These are phyloP conservation scores for Peromyscus nudipes DNA, from an alignment of 2,797 vertebrate genomes.

Conservation along the genomic window DNA sequence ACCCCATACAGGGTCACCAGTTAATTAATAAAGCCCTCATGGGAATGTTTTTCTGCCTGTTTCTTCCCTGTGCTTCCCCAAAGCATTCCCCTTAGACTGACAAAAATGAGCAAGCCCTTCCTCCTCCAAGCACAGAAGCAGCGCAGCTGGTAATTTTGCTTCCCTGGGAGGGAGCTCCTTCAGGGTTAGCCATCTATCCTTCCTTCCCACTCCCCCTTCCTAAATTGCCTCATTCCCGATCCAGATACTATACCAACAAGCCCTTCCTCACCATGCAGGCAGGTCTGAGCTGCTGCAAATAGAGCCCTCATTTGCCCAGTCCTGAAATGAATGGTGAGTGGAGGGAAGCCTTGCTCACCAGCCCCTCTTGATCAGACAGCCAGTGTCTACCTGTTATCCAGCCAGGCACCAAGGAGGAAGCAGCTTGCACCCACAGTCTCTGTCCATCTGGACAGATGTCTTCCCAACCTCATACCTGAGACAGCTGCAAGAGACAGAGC, in stretches of 20 bases:
- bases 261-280: not conserved
- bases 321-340: not conserved
- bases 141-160: not conserved
- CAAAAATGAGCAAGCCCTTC: not conserved
- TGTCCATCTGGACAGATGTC: conserved; percentile 5
- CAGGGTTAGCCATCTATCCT: not conserved
- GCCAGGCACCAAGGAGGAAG: not conserved
- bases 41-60: not conserved
- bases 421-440: not conserved
- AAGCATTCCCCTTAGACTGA: not conserved
- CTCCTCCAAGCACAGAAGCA: not conserved
- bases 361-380: not conserved
- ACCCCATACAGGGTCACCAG: too few relatives aligned
- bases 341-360: not conserved
- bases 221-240: not conserved
- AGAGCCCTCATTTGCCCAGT: not conserved
- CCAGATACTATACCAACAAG: not conserved
- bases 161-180: not conserved
- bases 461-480: not conserved
- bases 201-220: not conserved
- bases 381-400: not conserved
- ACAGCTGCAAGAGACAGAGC: not conserved
- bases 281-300: not conserved
- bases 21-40: not conserved
- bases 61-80: not conserved